Base-by-base conservation (phyloP, 1,140 invertebrate genomes). In the Laupala kohalensis region DNA sequence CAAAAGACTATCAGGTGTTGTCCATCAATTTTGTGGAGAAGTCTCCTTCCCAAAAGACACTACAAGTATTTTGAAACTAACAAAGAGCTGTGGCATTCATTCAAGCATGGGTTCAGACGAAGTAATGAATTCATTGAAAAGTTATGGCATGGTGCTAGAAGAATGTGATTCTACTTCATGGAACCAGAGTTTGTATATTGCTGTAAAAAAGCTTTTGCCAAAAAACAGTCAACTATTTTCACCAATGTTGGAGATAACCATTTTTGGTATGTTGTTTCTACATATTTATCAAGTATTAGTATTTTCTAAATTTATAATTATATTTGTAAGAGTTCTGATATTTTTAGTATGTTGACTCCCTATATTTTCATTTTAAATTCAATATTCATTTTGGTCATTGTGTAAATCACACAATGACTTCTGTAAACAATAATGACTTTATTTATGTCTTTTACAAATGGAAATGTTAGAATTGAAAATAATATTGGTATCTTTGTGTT, bases 161-260 rank as follows among this genome's bases (percentile, higher is more conserved):
- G 24, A 25, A 19, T 68, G 25, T 25, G 26, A 69, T 26, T 25
- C 4, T 25, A 26, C 5, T 4, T 68, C 3, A 68, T 24, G 27
- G 23, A 23, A 68, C 29, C 63, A 29, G 24, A 30, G 26, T 23
- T 63, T 27, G 6, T 23, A 72, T 27, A 64, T 69, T 25, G 24
- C 25, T 6, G 4, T 72, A 25, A 68, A 69, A 30, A 72, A 68
- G 27, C 67, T 72, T 4, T 25, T 72, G 6, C 71, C 71, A 62
- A 53, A 53, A 62, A 37, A 72, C 27, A 29, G 4, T 62, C 23
- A 72, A 5, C 25, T 53, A 68, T 69, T 28, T 29, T 3, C 23
- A n/a, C 53, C 65, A 25, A 25, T 27, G 29, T 26, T 69, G 4
- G 66, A 72, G 25, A 27, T 72, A 12, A 65, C 26, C 12, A 69